phyloP scores from a whole-genome alignment of 92 coral and sea anemone species.

The Palythoa grandiflora region DNA sequence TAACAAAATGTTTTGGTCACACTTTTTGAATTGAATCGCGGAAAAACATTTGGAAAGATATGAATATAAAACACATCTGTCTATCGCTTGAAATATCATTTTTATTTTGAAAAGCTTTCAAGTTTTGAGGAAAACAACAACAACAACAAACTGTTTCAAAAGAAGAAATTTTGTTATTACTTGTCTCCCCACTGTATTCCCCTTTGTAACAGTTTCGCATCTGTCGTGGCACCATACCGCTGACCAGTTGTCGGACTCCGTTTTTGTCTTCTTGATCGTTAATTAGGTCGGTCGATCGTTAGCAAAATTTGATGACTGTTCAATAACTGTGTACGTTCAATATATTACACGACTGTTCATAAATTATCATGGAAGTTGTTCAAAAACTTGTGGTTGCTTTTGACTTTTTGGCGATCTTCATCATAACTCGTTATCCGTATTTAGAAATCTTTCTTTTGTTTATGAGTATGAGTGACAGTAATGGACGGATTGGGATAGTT shows the following conservation, averaged over 20 bases:
- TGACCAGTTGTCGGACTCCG: not conserved
- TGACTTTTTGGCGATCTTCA: constrained; percentile 82
- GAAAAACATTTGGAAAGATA: not conserved
- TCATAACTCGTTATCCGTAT: constrained; percentile 93
- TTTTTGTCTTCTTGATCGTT: not conserved
- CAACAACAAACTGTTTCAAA: not conserved
- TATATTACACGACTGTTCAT: not conserved
- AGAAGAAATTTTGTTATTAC: not conserved
- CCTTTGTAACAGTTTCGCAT: not conserved
- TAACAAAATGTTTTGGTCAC: too few species aligned
- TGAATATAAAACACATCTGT: not conserved
- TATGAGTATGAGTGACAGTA: constrained; percentile 72
- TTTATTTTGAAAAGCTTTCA: not conserved
- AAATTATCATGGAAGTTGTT: constrained; percentile 68
- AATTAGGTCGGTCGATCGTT: too few species aligned
- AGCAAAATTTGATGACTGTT: too few species aligned
- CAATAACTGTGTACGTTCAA: too few species aligned
- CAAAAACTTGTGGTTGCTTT: constrained; percentile 75
- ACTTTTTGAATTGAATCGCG: not conserved
- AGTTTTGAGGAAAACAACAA: not conserved
- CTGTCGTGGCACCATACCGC: not conserved
- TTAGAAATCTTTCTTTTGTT: constrained; percentile 81
- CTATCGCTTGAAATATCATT: not conserved
- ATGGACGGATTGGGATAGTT: constrained; percentile 35
- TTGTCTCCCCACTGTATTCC: not conserved